Evolutionary conservation across 2,888 invertebrate species (phyloP).

Genomic region (Andrena bucephala): DNA sequence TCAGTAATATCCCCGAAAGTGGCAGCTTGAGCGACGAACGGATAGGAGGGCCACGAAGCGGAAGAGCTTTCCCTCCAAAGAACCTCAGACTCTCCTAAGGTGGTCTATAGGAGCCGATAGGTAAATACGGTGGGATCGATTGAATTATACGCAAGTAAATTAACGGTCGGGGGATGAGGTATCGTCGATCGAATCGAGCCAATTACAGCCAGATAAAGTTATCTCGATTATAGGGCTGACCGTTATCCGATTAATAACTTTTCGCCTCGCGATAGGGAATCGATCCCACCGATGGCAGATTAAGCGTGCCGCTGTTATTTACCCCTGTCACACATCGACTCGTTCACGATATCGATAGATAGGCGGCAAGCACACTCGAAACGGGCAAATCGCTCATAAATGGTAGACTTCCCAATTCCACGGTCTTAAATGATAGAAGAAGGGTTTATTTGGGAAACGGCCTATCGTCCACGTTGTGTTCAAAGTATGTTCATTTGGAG

Average conservation of each 20-base stretch:
- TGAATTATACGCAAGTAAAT: slow-evolving; percentile 37
- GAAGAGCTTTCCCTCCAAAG: neutral
- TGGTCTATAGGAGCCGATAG: neutral
- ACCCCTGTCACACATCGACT: neutral
- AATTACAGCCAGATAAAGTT: slow-evolving; percentile 50
- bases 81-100: neutral
- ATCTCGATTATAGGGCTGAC: slow-evolving; percentile 23
- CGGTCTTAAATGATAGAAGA: neutral
- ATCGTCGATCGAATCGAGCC: slow-evolving; percentile 39
- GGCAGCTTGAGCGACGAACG: neutral
- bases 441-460: no score
- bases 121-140: slow-evolving; percentile 16
- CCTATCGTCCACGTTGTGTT: no score
- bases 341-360: neutral
- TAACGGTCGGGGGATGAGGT: slow-evolving; percentile 15
- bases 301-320: slow-evolving; percentile 23
- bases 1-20: neutral
- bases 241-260: slow-evolving; percentile 54
- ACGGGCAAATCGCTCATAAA: neutral
- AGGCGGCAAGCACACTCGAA: neutral
- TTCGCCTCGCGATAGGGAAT: slow-evolving; percentile 22
- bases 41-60: neutral
- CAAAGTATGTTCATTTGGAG: no score
- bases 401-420: neutral
- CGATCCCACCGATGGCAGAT: slow-evolving; percentile 26